These are phyloP conservation scores for Meriones psammophilus DNA, from an alignment of 2,797 vertebrate genomes.

Conservation along the genomic window DNA sequence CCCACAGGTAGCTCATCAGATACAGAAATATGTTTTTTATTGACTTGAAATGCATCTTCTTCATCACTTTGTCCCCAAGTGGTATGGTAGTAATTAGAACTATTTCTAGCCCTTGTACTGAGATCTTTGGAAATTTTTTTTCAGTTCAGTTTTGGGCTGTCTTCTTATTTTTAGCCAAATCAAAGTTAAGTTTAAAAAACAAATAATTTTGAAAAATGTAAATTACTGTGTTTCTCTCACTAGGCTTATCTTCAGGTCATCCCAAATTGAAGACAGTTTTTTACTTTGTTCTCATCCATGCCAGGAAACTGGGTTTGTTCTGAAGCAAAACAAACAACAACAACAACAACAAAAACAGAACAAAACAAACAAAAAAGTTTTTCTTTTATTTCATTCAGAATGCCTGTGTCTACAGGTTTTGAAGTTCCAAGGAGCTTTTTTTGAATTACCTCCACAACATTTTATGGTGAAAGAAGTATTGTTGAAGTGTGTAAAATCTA, in stretches of 20 bases:
- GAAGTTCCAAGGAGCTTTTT: background rate
- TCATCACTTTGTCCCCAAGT: conserved; percentile 25
- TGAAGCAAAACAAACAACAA: background rate
- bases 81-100: background rate
- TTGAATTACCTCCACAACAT: background rate
- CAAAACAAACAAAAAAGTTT: background rate
- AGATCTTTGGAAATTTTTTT: background rate
- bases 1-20: conserved; percentile 2
- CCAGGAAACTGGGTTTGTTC: background rate
- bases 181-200: conserved; percentile 26
- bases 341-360: too few species aligned
- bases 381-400: conserved; percentile 48
- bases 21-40: conserved; percentile 60
- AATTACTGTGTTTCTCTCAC: conserved; percentile 3
- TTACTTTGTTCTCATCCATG: background rate
- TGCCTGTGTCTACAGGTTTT: background rate
- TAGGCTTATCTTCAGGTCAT: conserved; percentile 22
- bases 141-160: background rate
- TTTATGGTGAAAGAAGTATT: background rate
- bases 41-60: conserved; percentile 40
- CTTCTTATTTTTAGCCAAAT: conserved; percentile 63
- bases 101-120: background rate
- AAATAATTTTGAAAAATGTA: background rate
- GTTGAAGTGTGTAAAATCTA: background rate
- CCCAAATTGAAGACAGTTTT: conserved; percentile 7